A percentile compares a stretch with the other conserved stretches of the same genome.
These are phyloP conservation scores for Seladonia tumulorum DNA, from an alignment of 2,888 invertebrate genomes.

Conservation along the genomic window DNA sequence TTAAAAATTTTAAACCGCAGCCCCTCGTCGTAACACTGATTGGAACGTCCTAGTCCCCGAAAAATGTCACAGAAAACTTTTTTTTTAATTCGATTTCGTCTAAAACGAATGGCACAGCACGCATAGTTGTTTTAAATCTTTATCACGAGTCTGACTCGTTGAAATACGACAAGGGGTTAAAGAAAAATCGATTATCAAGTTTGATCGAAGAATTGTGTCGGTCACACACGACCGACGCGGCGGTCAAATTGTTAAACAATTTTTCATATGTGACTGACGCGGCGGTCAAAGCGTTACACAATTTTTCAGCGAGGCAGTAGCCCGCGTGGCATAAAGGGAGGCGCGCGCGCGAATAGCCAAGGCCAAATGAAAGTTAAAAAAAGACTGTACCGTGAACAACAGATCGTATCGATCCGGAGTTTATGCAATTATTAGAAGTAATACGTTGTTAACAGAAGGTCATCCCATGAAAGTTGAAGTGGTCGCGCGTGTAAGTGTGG, in stretches of 20 bases:
- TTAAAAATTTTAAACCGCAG: too few relatives aligned
- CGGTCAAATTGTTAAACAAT: neutral
- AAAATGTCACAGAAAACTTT: too few relatives aligned
- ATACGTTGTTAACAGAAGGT: conserved; percentile 5
- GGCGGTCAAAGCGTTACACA: neutral
- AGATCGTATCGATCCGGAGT: conserved; percentile 5
- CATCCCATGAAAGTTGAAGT: neutral
- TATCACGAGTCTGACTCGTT: too few relatives aligned
- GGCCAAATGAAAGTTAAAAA: neutral
- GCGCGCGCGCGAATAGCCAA: neutral
- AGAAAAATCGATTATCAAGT: too few relatives aligned
- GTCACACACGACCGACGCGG: too few relatives aligned
- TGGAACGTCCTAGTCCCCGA: too few relatives aligned
- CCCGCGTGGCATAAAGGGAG: neutral
- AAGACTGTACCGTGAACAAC: neutral
- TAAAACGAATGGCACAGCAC: too few relatives aligned
- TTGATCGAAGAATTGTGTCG: neutral
- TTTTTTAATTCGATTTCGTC: too few relatives aligned
- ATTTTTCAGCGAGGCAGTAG: neutral
- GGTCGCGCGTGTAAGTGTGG: too few relatives aligned
- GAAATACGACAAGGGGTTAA: too few relatives aligned
- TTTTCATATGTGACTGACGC: neutral
- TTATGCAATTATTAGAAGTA: neutral
- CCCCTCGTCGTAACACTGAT: too few relatives aligned
- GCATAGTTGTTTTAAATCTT: too few relatives aligned